Conservation (phyloP, 2,113 vertebrate genomes). For the Illadopsis cleaveri region DNA sequence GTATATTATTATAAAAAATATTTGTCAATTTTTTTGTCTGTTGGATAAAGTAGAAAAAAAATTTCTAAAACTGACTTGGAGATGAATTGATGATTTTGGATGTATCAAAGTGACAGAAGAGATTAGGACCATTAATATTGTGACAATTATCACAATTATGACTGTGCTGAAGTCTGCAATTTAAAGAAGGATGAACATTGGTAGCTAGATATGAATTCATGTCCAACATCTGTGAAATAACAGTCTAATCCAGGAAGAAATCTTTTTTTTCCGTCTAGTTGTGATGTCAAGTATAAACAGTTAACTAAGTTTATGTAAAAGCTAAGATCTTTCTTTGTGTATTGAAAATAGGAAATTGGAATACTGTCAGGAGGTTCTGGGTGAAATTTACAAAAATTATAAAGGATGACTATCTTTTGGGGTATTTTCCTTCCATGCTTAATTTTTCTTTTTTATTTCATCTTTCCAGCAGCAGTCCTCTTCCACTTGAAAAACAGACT, state of each 20-base stretch:
- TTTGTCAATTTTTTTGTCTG: neutral
- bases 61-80: neutral
- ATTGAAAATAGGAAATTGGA: neutral
- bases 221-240: neutral
- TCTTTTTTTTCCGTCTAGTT: neutral
- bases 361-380: neutral
- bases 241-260: neutral
- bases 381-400: neutral
- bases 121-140: neutral
- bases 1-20: neutral
- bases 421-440: neutral
- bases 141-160: neutral
- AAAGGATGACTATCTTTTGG: neutral
- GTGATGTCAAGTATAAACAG: neutral
- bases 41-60: neutral
- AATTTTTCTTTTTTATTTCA: neutral
- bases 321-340: neutral
- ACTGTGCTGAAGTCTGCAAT: neutral
- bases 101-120: neutral
- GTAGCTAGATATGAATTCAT: neutral
- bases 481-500: neutral
- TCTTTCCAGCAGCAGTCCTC: neutral
- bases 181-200: neutral
- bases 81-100: neutral
- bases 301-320: neutral